phyloP scores from a whole-genome alignment of 2,888 invertebrate genomes.

The Protophormia terraenovae region DNA sequence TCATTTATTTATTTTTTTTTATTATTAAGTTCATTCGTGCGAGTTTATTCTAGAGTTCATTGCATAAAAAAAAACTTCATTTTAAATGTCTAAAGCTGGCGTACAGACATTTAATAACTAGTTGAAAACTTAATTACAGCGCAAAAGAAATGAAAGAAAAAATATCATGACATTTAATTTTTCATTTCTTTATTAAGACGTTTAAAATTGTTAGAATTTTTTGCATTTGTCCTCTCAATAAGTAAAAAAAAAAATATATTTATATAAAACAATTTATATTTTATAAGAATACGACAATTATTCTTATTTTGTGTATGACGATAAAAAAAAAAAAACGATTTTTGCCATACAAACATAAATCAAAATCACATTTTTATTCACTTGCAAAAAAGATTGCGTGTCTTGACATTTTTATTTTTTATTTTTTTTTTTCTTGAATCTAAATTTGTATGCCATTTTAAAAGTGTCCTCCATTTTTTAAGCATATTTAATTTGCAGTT shows the following conservation, averaged over 20 bases:
- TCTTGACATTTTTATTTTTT: not conserved
- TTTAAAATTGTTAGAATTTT: not conserved
- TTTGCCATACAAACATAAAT: constrained; percentile 21
- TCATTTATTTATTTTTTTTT: not conserved
- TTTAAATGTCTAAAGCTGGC: not conserved
- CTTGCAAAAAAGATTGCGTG: not conserved
- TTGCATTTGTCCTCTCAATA: too few species aligned
- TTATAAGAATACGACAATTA: not conserved
- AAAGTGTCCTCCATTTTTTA: not conserved
- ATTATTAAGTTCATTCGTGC: not conserved
- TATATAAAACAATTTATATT: not conserved
- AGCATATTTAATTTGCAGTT: not conserved
- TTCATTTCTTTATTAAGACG: not conserved
- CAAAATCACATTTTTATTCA: not conserved
- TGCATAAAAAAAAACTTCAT: not conserved
- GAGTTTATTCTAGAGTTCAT: not conserved
- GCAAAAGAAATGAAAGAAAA: not conserved
- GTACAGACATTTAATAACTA: not conserved
- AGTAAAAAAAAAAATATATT: not conserved
- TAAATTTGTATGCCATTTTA: not conserved
- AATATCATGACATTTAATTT: not conserved
- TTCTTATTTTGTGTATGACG: too few species aligned
- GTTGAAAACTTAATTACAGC: constrained; percentile 16
- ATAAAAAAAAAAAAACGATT: too few species aligned
- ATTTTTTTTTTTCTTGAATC: not conserved